These are phyloP conservation scores for Chrysemys picta DNA, from an alignment of 2,113 vertebrate genomes.

Conservation along the genomic window DNA sequence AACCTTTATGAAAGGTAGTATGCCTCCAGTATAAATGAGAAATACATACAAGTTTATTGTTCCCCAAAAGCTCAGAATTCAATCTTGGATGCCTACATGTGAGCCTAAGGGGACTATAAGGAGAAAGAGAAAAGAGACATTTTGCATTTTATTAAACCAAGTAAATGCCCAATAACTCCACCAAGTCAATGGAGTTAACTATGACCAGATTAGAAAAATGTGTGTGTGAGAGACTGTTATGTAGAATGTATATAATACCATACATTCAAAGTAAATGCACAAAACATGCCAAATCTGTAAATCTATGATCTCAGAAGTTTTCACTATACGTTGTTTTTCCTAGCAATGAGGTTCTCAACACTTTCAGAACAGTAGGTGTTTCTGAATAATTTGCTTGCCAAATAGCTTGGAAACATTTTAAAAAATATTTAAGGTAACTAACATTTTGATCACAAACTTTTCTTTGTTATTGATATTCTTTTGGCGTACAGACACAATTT, in stretches of 20 bases:
- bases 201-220: too few relatives aligned
- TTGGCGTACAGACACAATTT: neutral
- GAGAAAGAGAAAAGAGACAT: neutral
- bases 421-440: neutral
- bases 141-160: neutral
- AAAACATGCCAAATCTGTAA: neutral
- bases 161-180: neutral
- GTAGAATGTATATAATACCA: neutral
- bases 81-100: neutral
- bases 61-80: neutral
- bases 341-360: neutral
- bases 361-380: neutral
- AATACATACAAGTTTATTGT: neutral
- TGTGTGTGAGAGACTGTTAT: neutral
- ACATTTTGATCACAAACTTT: neutral
- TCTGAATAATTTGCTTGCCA: neutral
- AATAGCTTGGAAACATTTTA: neutral
- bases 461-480: neutral
- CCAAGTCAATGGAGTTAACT: neutral
- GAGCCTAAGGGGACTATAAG: neutral
- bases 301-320: neutral
- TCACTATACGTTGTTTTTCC: neutral
- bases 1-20: neutral
- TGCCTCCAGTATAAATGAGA: neutral
- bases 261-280: neutral